Percentiles rank a stretch among this genome's conserved stretches.
Evolutionary conservation across 2,888 invertebrate species (phyloP).

Genomic region (Leptogaster cylindrica): DNA sequence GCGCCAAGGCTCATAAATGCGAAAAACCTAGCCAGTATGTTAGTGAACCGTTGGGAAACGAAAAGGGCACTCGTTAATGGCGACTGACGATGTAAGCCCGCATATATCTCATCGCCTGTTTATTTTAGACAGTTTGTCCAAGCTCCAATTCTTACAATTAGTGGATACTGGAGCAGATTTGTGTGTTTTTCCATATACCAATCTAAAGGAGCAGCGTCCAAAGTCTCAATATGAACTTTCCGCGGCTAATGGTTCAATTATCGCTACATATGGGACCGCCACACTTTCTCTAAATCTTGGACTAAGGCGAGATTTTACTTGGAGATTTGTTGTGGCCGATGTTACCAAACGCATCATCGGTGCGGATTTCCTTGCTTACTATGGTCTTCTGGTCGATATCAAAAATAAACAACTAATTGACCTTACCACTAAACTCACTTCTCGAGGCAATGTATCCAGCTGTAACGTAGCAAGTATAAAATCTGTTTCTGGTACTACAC

Average conservation of each 20-base stretch:
- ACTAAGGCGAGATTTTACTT: no score
- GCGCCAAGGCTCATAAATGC: constrained; percentile 30
- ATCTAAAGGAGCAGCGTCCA: not conserved
- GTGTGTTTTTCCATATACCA: no score
- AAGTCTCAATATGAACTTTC: not conserved
- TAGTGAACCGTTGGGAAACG: constrained; percentile 33
- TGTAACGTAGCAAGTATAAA: not conserved
- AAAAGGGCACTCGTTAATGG: constrained; percentile 14
- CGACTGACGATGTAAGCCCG: no score
- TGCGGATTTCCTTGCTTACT: constrained; percentile 32
- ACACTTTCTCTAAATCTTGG: constrained; percentile 7
- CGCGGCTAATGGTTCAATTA: not conserved
- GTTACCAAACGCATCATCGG: no score
- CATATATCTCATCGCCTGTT: not conserved
- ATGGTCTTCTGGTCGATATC: constrained; percentile 22
- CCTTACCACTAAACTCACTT: no score
- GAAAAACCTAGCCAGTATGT: constrained; percentile 6
- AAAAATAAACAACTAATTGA: not conserved
- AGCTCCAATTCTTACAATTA: no score
- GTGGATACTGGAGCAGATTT: no score
- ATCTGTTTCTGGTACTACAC: not conserved
- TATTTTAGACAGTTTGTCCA: not conserved
- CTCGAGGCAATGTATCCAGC: no score
- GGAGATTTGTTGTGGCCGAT: no score
- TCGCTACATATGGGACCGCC: not conserved